Conservation (phyloP, 2,888 invertebrate species). For the Papilio gigon region DNA sequence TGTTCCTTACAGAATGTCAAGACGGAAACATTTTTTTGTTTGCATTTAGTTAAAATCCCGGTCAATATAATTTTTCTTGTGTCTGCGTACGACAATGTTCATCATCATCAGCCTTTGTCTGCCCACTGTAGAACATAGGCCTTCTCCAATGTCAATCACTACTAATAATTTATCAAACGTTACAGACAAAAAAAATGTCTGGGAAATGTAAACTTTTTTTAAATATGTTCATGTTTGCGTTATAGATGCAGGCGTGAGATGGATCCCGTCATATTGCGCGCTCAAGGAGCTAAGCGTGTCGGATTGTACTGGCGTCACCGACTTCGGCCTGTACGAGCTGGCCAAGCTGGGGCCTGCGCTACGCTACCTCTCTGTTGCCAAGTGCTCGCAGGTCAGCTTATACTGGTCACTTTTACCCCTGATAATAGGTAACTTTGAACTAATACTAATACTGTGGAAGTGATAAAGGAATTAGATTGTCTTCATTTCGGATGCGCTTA, state of each 20-base stretch:
- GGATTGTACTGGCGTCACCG: slow-evolving; percentile 94
- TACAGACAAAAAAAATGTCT: too few relatives aligned
- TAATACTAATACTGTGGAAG: neutral
- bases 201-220: neutral
- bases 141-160: too few relatives aligned
- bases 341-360: slow-evolving; percentile 94
- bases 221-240: slow-evolving; percentile 1
- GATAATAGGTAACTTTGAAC: neutral
- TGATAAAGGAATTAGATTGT: neutral
- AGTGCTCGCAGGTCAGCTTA: slow-evolving; percentile 88
- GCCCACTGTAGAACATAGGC: too few relatives aligned
- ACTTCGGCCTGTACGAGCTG: slow-evolving; percentile 94
- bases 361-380: slow-evolving; percentile 95
- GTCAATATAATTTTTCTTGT: too few relatives aligned
- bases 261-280: slow-evolving; percentile 94
- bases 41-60: too few relatives aligned
- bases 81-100: too few relatives aligned
- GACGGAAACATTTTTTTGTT: too few relatives aligned
- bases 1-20: too few relatives aligned
- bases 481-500: neutral
- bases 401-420: neutral
- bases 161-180: too few relatives aligned
- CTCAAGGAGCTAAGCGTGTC: slow-evolving; percentile 94
- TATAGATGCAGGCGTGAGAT: slow-evolving; percentile 93
- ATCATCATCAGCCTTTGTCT: too few relatives aligned